These are phyloP conservation scores for Oreohelix idahoensis DNA, from an alignment of 1,140 invertebrate species.

Conservation along the genomic window DNA sequence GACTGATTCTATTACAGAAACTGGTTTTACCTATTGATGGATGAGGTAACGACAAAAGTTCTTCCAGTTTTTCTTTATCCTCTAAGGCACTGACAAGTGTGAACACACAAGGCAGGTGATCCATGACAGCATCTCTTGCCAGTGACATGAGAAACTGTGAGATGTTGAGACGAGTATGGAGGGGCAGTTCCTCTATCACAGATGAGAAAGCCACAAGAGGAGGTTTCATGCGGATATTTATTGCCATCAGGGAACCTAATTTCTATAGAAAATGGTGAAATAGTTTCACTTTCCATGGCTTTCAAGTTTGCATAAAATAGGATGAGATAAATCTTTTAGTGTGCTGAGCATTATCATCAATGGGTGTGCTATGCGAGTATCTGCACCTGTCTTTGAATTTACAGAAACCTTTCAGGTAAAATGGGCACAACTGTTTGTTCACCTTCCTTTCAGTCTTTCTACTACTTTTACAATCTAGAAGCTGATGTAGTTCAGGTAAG, in stretches of 20 bases:
- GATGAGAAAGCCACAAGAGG: conserved; percentile 65
- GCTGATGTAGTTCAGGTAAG: conserved; percentile 52
- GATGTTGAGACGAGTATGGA: conserved; percentile 62
- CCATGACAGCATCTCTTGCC: conserved; percentile 54
- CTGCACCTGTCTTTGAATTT: conserved; percentile 59
- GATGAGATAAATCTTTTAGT: conserved; percentile 34
- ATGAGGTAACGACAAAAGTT: conserved; percentile 52
- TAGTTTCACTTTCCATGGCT: conserved; percentile 22
- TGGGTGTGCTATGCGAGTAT: conserved; percentile 51
- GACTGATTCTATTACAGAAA: neutral
- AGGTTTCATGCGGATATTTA: conserved; percentile 61
- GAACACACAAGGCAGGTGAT: conserved; percentile 59
- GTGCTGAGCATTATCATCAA: conserved; percentile 20
- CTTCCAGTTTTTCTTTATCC: conserved; percentile 53
- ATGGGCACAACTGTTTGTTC: conserved; percentile 58
- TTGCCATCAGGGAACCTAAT: conserved; percentile 64
- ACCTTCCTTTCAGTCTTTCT: conserved; percentile 31
- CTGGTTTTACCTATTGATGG: conserved; percentile 53
- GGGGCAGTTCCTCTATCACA: conserved; percentile 48
- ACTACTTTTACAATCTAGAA: conserved; percentile 31
- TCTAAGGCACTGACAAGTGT: conserved; percentile 63
- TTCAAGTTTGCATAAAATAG: conserved; percentile 44
- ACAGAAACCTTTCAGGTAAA: conserved; percentile 63
- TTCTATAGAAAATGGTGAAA: conserved; percentile 58
- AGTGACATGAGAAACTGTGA: conserved; percentile 58